Percentiles rank a stretch among this genome's conserved stretches.
Conservation (phyloP, 2,888 invertebrate genomes). For the Plutella xylostella region DNA sequence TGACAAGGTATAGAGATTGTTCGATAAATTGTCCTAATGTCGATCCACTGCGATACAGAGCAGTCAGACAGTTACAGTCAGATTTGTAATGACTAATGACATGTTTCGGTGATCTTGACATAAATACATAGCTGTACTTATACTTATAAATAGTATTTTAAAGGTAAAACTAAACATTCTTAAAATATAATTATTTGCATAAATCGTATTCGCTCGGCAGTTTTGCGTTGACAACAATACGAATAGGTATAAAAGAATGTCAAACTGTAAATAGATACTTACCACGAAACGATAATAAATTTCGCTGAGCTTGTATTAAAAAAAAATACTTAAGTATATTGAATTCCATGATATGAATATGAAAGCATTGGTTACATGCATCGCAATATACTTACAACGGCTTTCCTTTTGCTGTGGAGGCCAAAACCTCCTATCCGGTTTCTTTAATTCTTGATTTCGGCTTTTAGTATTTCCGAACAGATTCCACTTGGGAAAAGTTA, state of each 20-base stretch:
- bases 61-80: background rate
- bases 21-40: background rate
- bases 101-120: too few species aligned
- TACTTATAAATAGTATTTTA: too few species aligned
- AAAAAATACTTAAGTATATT: background rate
- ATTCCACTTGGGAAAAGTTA: slow-evolving; percentile 24
- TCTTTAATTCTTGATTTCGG: slow-evolving; percentile 17
- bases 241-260: background rate
- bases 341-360: background rate
- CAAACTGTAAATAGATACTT: background rate
- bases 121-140: too few species aligned
- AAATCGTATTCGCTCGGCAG: too few species aligned
- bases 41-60: background rate
- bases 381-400: slow-evolving; percentile 39
- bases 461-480: slow-evolving; percentile 19
- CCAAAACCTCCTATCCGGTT: slow-evolving; percentile 38
- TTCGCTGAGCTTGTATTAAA: background rate
- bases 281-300: background rate
- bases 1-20: background rate
- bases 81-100: too few species aligned
- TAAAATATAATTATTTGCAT: too few species aligned
- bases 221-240: background rate
- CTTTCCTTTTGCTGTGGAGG: slow-evolving; percentile 44
- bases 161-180: too few species aligned
- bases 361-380: background rate